A percentile compares a stretch with the other conserved stretches of the same genome.
Conservation (phyloP, 2,113 vertebrate genomes). For the Ardeotis arabs region DNA sequence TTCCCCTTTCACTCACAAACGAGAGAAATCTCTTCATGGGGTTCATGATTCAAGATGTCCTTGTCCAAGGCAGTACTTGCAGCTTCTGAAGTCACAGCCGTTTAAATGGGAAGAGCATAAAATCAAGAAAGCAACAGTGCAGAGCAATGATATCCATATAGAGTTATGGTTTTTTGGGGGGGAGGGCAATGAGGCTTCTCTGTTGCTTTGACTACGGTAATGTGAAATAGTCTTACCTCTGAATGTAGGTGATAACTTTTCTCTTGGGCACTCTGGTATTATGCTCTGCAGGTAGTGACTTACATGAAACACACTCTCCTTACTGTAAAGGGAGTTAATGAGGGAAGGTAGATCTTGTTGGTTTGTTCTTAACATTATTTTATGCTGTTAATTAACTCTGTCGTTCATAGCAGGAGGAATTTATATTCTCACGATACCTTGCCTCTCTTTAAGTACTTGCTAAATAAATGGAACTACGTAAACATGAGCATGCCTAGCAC, state of each 20-base stretch:
- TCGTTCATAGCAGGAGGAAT: not conserved
- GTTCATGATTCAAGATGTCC: not conserved
- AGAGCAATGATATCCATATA: not conserved
- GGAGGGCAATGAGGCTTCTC: not conserved
- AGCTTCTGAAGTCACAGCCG: not conserved
- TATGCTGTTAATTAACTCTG: not conserved
- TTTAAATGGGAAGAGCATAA: not conserved
- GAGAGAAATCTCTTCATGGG: not conserved
- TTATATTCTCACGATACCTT: not conserved
- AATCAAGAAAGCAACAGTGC: not conserved
- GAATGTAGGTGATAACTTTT: not conserved
- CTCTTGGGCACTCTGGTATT: not conserved
- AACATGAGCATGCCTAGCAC: not conserved
- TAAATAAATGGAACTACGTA: not conserved
- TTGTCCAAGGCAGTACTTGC: not conserved
- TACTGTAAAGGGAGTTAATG: not conserved
- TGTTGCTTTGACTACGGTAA: not conserved
- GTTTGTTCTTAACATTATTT: not conserved
- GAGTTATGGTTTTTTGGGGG: not conserved
- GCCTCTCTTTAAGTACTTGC: not conserved
- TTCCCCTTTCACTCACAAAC: not conserved
- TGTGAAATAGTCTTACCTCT: not conserved
- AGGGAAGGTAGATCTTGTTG: not conserved
- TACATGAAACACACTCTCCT: not conserved
- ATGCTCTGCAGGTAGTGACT: not conserved